phyloP scores from a whole-genome alignment of 2,113 vertebrate genomes.

The Nothobranchius furzeri region DNA sequence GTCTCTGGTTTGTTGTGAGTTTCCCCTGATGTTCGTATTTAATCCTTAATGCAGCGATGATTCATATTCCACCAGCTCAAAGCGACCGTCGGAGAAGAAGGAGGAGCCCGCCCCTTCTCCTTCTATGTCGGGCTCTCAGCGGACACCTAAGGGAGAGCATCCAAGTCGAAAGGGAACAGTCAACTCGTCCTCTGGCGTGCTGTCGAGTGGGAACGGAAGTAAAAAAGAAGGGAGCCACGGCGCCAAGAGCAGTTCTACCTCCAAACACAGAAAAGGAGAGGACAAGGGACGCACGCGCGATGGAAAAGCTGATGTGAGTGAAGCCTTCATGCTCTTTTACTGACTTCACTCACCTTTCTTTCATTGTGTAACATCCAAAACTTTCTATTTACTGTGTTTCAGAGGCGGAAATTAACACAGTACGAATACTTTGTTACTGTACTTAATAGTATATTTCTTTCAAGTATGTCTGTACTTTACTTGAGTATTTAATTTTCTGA shows the following conservation, averaged over 20 bases:
- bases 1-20: not conserved
- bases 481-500: too few relatives aligned
- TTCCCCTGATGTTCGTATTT: slow-evolving; percentile 10
- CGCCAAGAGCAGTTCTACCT: slow-evolving; percentile 82
- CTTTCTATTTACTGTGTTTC: not conserved
- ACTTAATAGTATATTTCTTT: too few relatives aligned
- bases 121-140: slow-evolving; percentile 83
- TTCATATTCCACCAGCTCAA: slow-evolving; percentile 79
- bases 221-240: slow-evolving; percentile 84
- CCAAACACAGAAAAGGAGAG: slow-evolving; percentile 91
- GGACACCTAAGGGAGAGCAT: slow-evolving; percentile 90
- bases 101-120: slow-evolving; percentile 93
- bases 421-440: too few relatives aligned
- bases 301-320: slow-evolving; percentile 80
- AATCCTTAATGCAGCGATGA: not conserved
- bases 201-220: slow-evolving; percentile 84
- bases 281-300: slow-evolving; percentile 90
- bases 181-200: slow-evolving; percentile 90
- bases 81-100: slow-evolving; percentile 88
- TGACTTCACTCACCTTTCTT: not conserved
- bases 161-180: slow-evolving; percentile 89
- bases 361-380: too few relatives aligned
- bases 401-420: too few relatives aligned
- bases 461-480: too few relatives aligned
- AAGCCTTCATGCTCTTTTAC: too few relatives aligned